Conservation (phyloP, 2,888 invertebrate species). For the Myathropa florea region DNA sequence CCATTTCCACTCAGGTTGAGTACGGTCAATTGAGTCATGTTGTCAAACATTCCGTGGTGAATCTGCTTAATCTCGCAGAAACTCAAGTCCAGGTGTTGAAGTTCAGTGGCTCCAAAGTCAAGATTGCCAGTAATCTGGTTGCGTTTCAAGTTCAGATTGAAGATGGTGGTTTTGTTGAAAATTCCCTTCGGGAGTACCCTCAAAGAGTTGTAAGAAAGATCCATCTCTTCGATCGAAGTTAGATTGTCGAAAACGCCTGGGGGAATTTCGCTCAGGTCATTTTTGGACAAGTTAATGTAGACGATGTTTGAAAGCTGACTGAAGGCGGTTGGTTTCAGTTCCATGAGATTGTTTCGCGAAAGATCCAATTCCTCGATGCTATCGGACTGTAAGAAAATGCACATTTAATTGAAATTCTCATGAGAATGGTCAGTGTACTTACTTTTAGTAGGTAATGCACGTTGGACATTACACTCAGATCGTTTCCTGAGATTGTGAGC, state of each 20-base stretch:
- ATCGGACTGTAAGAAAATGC: conserved; percentile 78
- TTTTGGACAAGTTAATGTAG: conserved; percentile 86
- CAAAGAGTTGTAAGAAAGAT: conserved; percentile 87
- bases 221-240: conserved; percentile 86
- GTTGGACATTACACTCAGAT: conserved; percentile 81
- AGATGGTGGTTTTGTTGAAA: conserved; percentile 86
- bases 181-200: conserved; percentile 84
- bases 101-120: conserved; percentile 83
- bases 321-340: conserved; percentile 85
- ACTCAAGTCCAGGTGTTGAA: conserved; percentile 86
- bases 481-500: conserved; percentile 86
- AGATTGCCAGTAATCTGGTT: conserved; percentile 85
- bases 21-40: conserved; percentile 84
- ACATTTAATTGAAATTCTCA: not conserved
- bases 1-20: conserved; percentile 87
- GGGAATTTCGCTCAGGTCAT: conserved; percentile 83
- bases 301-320: conserved; percentile 85
- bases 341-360: conserved; percentile 86
- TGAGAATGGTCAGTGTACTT: conserved; percentile 20
- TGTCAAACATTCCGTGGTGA: conserved; percentile 85
- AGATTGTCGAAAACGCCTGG: conserved; percentile 83
- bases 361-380: conserved; percentile 87
- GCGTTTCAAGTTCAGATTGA: conserved; percentile 86
- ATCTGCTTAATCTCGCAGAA: conserved; percentile 86
- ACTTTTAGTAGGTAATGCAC: conserved; percentile 77